Evolutionary conservation across 2,797 vertebrate genomes (phyloP).

Genomic region (Falco cherrug): DNA sequence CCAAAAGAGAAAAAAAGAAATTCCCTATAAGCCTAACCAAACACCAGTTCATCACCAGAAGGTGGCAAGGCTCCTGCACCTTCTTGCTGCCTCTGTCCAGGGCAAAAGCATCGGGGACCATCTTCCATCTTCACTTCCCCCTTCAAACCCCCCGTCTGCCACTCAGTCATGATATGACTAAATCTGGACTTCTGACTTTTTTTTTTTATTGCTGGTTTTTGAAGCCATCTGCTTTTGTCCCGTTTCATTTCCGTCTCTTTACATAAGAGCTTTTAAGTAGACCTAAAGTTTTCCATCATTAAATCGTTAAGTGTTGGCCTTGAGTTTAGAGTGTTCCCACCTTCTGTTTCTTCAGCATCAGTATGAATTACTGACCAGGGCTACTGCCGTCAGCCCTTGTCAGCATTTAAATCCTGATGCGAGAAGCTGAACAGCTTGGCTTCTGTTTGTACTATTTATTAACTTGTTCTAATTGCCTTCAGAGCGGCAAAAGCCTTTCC

Average conservation of each 20-base stretch:
- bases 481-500: neutral
- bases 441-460: neutral
- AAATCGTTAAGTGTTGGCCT: neutral
- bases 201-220: neutral
- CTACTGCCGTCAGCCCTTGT: neutral
- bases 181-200: neutral
- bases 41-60: rapidly evolving
- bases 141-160: neutral
- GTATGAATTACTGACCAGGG: neutral
- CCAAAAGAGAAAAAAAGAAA: neutral
- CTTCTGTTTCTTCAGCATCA: conserved; percentile 13
- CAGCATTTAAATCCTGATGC: neutral
- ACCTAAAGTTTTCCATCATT: conserved; percentile 31
- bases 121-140: neutral
- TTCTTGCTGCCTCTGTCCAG: neutral
- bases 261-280: neutral
- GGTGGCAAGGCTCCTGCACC: rapidly evolving
- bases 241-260: neutral
- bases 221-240: conserved; percentile 22
- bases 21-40: neutral
- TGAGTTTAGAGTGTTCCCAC: neutral
- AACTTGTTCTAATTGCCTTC: neutral
- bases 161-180: neutral
- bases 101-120: neutral
- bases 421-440: neutral